Evolutionary conservation across 2,888 invertebrate species (phyloP).

Genomic region (Ferdinandea cuprea): DNA sequence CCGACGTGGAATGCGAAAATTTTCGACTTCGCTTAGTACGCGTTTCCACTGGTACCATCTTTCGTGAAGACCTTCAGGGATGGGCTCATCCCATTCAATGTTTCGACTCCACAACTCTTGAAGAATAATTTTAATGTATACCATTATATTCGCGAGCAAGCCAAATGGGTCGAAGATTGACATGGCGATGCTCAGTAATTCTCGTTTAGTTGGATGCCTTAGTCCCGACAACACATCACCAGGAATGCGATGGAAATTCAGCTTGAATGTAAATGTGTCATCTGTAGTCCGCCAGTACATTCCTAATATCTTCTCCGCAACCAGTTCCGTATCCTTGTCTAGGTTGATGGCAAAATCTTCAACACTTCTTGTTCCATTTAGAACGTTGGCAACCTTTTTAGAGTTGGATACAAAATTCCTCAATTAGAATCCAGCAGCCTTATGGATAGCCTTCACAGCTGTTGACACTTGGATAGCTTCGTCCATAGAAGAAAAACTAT

Average conservation of each 20-base stretch:
- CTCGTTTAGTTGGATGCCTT: constrained; percentile 3
- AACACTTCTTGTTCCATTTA: too few relatives aligned
- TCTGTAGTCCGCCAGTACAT: constrained; percentile 4
- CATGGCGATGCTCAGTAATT: constrained; percentile 9
- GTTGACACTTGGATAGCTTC: neutral
- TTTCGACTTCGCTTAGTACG: too few relatives aligned
- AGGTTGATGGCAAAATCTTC: too few relatives aligned
- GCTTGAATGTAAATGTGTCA: constrained; percentile 2
- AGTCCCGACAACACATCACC: neutral
- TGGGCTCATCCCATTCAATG: constrained; percentile 14
- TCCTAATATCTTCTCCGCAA: constrained; percentile 1
- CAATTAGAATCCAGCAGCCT: neutral
- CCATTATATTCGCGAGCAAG: neutral
- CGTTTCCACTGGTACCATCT: constrained; percentile 29
- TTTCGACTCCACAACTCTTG: constrained; percentile 26
- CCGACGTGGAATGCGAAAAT: too few relatives aligned
- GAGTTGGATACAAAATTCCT: too few relatives aligned
- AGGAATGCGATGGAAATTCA: neutral
- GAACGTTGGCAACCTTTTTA: too few relatives aligned
- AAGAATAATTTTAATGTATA: constrained; percentile 16
- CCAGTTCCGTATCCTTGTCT: neutral
- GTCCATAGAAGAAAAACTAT: neutral
- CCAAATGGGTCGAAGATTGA: constrained; percentile 36
- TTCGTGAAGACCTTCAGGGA: constrained; percentile 15
- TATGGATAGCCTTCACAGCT: neutral